These are phyloP conservation scores for Mystacides longicornis DNA, from an alignment of 2,888 invertebrate species.

Conservation along the genomic window DNA sequence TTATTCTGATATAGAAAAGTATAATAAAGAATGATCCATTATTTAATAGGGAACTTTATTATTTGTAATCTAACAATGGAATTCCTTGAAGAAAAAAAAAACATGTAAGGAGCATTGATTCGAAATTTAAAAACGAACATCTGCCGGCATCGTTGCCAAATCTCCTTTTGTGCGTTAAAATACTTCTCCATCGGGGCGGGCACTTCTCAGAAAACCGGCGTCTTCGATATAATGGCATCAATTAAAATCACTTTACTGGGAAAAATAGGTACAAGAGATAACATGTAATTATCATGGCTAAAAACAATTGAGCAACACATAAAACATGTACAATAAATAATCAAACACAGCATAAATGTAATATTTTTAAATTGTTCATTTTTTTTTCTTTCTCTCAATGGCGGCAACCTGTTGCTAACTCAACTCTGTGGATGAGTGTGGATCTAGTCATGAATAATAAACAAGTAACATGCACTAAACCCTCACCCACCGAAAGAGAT, in stretches of 20 bases:
- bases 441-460: slow-evolving; percentile 65
- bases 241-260: background rate
- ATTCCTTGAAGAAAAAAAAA: background rate
- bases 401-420: slow-evolving; percentile 38
- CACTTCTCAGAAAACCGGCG: slow-evolving; percentile 16
- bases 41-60: too few relatives aligned
- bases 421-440: slow-evolving; percentile 71
- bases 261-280: background rate
- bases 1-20: too few relatives aligned
- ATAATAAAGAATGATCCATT: too few relatives aligned
- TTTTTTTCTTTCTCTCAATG: background rate
- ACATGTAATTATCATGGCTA: background rate
- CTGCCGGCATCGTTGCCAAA: slow-evolving; percentile 21
- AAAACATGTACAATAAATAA: background rate
- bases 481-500: slow-evolving; percentile 66
- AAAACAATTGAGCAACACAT: background rate
- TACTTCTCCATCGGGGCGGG: slow-evolving; percentile 2
- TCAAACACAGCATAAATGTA: background rate
- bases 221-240: background rate
- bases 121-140: slow-evolving; percentile 10
- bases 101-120: background rate
- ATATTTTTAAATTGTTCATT: background rate
- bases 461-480: slow-evolving; percentile 61
- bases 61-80: background rate
- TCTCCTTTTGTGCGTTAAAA: slow-evolving; percentile 8